A percentile compares a stretch with the other conserved stretches of the same genome.
These are phyloP conservation scores for Daktulosphaira vitifoliae DNA, from an alignment of 1,140 invertebrate species.

Conservation along the genomic window DNA sequence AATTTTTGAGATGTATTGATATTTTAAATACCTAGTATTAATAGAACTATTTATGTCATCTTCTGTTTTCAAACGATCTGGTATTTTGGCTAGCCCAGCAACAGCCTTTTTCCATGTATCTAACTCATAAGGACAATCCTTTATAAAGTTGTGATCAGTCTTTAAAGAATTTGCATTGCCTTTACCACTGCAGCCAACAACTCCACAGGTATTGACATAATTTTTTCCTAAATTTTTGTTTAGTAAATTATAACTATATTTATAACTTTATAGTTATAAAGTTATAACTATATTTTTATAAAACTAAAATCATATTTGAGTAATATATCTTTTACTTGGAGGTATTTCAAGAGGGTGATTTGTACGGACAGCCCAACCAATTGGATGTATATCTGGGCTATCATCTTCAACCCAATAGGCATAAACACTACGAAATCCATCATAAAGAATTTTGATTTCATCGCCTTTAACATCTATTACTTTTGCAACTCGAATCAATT, in stretches of 20 bases:
- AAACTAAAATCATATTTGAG: too few relatives aligned
- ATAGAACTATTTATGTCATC: background rate
- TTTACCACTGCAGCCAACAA: slow-evolving; percentile 5
- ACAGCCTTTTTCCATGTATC: slow-evolving; percentile 20
- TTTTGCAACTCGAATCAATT: slow-evolving; percentile 76
- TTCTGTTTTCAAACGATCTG: slow-evolving; percentile 3
- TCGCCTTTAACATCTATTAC: slow-evolving; percentile 67
- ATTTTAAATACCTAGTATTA: too few relatives aligned
- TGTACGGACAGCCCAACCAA: slow-evolving; percentile 82
- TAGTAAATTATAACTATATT: too few relatives aligned
- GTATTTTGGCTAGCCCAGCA: background rate
- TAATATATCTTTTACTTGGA: slow-evolving; percentile 55
- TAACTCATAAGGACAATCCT: slow-evolving; percentile 19
- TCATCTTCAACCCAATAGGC: slow-evolving; percentile 87
- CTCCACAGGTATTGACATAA: background rate
- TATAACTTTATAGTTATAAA: too few relatives aligned
- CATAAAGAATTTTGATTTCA: slow-evolving; percentile 76
- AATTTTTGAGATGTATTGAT: too few relatives aligned
- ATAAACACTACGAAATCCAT: slow-evolving; percentile 80
- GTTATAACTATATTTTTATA: too few relatives aligned
- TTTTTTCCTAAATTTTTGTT: too few relatives aligned
- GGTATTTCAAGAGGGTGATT: slow-evolving; percentile 78
- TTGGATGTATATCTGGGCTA: slow-evolving; percentile 79
- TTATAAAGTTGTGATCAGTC: background rate
- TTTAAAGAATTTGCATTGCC: background rate